Percentiles rank a stretch among this genome's conserved stretches.
Conservation (phyloP, 2,797 vertebrate genomes). For the Dipus sagitta region DNA sequence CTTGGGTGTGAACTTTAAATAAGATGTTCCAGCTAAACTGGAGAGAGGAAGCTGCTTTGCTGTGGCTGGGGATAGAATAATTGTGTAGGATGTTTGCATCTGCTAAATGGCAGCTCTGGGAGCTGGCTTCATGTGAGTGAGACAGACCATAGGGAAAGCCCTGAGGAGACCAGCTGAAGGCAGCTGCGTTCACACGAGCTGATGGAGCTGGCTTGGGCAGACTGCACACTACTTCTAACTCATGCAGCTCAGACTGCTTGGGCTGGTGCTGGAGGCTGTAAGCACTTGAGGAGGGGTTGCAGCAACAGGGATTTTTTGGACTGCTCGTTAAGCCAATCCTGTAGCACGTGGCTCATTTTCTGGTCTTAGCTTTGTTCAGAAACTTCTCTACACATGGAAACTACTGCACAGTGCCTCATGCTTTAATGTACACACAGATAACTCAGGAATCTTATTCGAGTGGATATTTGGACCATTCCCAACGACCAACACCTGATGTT, state of each 20-base stretch:
- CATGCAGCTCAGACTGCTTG: rapidly evolving
- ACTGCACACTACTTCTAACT: background rate
- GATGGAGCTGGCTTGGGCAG: no score
- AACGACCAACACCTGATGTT: background rate
- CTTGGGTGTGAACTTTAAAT: slow-evolving; percentile 72
- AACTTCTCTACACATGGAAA: background rate
- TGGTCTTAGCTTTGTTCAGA: background rate
- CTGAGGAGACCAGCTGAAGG: background rate
- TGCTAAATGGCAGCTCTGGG: slow-evolving; percentile 50
- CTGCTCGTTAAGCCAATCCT: background rate
- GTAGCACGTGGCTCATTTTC: background rate
- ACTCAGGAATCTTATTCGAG: background rate
- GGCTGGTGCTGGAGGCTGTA: background rate
- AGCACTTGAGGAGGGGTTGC: background rate
- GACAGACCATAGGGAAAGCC: background rate
- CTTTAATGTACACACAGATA: background rate
- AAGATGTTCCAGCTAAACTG: slow-evolving; percentile 54
- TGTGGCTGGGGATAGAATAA: slow-evolving; percentile 38
- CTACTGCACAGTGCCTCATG: background rate
- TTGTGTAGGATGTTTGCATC: slow-evolving; percentile 46
- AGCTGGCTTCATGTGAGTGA: slow-evolving; percentile 14
- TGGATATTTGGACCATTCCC: background rate
- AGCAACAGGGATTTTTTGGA: background rate
- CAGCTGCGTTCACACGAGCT: background rate
- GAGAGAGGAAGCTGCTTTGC: slow-evolving; percentile 24